Conservation (phyloP, 2,797 vertebrate species). For the Anas bahamensis region DNA sequence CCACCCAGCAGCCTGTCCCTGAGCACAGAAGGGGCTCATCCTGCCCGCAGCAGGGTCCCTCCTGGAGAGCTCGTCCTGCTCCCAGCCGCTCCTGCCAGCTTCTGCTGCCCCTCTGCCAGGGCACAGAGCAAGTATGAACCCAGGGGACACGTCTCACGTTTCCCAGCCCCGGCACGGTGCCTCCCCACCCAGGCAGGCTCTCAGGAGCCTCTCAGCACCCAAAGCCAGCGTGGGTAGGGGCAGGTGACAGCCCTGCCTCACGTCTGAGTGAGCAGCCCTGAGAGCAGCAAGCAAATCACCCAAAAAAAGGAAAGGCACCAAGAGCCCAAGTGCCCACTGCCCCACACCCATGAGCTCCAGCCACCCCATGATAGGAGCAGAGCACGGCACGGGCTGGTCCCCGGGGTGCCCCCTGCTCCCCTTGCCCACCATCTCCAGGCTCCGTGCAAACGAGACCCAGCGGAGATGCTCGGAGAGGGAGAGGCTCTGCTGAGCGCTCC, state of each 20-base stretch:
- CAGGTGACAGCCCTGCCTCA: neutral
- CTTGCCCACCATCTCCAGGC: no score
- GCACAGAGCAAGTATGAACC: neutral
- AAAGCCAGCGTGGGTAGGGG: rapidly evolving
- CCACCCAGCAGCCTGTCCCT: neutral
- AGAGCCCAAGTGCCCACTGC: rapidly evolving
- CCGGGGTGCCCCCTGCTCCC: neutral
- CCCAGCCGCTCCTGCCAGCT: neutral
- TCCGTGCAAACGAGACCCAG: neutral
- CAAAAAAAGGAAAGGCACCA: rapidly evolving
- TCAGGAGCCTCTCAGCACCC: neutral
- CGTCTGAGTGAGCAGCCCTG: rapidly evolving
- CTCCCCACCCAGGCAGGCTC: no score
- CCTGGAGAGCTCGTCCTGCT: neutral
- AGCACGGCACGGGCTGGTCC: rapidly evolving
- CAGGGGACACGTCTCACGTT: neutral
- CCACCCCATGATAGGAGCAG: rapidly evolving
- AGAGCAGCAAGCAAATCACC: neutral
- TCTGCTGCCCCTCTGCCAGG: neutral
- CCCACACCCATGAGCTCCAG: rapidly evolving
- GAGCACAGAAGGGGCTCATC: neutral
- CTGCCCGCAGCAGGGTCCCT: neutral
- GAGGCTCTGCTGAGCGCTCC: neutral
- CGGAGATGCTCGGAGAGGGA: neutral
- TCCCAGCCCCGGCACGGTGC: neutral